Conservation (phyloP, 1,140 invertebrate genomes). For the Brachionus rubens region DNA sequence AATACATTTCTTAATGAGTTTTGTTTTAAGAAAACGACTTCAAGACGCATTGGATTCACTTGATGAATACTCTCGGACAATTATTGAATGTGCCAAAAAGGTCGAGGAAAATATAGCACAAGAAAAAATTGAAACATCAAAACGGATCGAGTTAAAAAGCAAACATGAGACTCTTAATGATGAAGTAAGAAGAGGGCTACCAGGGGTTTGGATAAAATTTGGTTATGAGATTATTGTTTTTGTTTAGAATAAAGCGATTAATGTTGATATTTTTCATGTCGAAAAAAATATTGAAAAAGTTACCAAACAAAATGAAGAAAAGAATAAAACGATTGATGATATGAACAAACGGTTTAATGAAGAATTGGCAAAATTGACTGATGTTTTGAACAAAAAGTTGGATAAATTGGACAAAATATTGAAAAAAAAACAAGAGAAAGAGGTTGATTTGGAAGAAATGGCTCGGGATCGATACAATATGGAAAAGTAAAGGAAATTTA, state of each 20-base stretch:
- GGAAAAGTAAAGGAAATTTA: slow-evolving; percentile 28
- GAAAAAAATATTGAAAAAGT: slow-evolving; percentile 22
- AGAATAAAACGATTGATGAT: not conserved
- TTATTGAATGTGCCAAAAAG: not conserved
- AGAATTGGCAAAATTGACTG: slow-evolving; percentile 20
- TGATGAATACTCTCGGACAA: not conserved
- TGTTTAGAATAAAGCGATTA: slow-evolving; percentile 22
- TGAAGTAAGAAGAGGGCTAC: not conserved
- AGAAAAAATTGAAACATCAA: slow-evolving; percentile 26
- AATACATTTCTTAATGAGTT: not conserved
- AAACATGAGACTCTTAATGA: not conserved
- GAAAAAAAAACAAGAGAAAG: slow-evolving; percentile 35
- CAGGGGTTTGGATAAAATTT: too few species aligned
- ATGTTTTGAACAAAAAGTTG: slow-evolving; percentile 32
- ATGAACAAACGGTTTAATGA: slow-evolving; percentile 14
- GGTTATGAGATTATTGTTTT: too few species aligned
- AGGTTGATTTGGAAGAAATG: slow-evolving; percentile 44
- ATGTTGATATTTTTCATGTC: not conserved
- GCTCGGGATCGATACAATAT: not conserved
- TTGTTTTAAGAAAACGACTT: slow-evolving; percentile 12
- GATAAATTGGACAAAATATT: slow-evolving; percentile 46
- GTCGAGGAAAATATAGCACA: not conserved
- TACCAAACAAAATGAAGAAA: not conserved
- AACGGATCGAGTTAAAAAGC: not conserved
- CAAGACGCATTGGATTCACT: not conserved